These are phyloP conservation scores for Nothobranchius furzeri DNA, from an alignment of 2,113 vertebrate species.

Conservation along the genomic window DNA sequence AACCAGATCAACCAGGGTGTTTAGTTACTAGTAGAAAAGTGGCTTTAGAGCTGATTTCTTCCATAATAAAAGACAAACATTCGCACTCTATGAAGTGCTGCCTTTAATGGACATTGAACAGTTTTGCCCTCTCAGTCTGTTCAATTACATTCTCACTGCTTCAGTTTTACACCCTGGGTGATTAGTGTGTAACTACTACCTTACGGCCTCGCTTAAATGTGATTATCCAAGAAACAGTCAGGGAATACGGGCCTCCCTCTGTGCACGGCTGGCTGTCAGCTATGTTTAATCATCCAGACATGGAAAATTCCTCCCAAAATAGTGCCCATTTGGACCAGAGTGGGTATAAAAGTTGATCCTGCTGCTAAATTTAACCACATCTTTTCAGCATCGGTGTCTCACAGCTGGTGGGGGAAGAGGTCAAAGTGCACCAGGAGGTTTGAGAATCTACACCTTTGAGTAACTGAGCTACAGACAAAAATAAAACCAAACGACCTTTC, in stretches of 20 bases:
- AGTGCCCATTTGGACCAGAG: constrained; percentile 23
- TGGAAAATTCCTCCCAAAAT: constrained; percentile 51
- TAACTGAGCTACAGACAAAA: constrained; percentile 3
- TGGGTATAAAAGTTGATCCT: constrained; percentile 20
- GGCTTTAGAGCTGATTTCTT: too few relatives aligned
- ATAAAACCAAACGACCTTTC: neutral
- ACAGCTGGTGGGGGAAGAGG: neutral
- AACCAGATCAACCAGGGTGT: neutral
- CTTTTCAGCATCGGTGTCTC: constrained; percentile 29
- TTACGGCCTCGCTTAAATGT: neutral
- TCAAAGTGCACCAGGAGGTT: neutral
- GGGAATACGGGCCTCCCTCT: constrained; percentile 14
- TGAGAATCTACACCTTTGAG: neutral
- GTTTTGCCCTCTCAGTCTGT: neutral
- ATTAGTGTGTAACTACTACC: constrained; percentile 1
- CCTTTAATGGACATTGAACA: rapidly evolving
- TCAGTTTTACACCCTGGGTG: neutral
- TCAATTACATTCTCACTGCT: too few relatives aligned
- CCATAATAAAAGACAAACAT: too few relatives aligned
- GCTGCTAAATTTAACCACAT: constrained; percentile 36
- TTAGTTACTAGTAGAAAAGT: neutral
- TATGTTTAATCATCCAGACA: constrained; percentile 16
- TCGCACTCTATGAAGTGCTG: too few relatives aligned
- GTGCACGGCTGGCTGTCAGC: neutral
- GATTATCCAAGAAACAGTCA: constrained; percentile 1